Conservation (phyloP, 2,797 vertebrate species). For the Lophotriccus pileatus region DNA sequence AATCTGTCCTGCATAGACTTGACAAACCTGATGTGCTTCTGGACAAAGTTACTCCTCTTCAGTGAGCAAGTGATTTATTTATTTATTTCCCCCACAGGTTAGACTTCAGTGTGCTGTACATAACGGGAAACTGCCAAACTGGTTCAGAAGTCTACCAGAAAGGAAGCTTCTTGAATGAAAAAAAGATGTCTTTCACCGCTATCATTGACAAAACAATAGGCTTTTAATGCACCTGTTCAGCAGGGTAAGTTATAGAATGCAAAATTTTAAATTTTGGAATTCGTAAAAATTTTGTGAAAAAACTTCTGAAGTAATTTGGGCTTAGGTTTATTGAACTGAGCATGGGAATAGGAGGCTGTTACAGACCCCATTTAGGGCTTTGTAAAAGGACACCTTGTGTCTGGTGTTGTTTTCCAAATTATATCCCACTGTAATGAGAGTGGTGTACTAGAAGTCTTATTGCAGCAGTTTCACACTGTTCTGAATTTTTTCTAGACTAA, state of each 20-base stretch:
- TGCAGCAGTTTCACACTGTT: not conserved
- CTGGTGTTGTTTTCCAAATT: not conserved
- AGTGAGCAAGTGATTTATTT: not conserved
- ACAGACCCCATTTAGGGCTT: not conserved
- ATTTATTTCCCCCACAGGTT: not conserved
- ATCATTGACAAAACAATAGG: not conserved
- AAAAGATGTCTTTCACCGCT: not conserved
- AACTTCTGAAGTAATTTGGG: not conserved
- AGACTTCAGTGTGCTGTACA: not conserved
- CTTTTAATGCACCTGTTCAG: not conserved
- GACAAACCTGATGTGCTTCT: not conserved
- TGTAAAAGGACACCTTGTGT: not conserved
- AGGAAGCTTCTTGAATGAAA: not conserved
- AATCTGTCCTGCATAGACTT: conserved; percentile 3
- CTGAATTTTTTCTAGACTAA: not conserved
- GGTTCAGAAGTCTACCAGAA: not conserved
- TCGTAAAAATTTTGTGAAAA: not conserved
- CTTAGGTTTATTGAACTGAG: not conserved
- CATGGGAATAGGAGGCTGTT: not conserved
- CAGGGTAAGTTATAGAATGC: not conserved
- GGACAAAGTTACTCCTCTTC: not conserved
- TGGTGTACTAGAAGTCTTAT: not conserved
- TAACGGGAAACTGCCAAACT: not conserved
- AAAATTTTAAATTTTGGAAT: not conserved
- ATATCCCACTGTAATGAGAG: not conserved